A percentile compares a stretch with the other conserved stretches of the same genome.
Conservation (phyloP, 1,140 invertebrate genomes). For the Cotesia chilonis region DNA sequence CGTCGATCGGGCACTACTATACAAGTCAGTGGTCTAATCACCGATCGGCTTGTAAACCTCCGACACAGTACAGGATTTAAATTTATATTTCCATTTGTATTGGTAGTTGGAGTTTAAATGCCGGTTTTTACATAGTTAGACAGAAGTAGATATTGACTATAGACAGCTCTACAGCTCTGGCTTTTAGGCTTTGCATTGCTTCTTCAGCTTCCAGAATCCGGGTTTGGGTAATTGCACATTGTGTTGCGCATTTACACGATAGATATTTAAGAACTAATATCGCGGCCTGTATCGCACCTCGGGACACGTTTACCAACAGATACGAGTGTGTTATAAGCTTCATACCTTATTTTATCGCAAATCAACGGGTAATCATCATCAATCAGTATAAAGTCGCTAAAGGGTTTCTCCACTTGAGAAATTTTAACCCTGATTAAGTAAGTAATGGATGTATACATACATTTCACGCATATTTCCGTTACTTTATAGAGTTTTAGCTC, state of each 20-base stretch:
- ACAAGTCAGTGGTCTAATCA: slow-evolving; percentile 59
- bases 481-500: too few relatives aligned
- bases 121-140: neutral
- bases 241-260: slow-evolving; percentile 56
- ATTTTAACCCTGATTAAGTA: too few relatives aligned
- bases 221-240: slow-evolving; percentile 49
- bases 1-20: slow-evolving; percentile 52
- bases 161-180: too few relatives aligned
- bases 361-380: slow-evolving; percentile 64
- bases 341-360: slow-evolving; percentile 58
- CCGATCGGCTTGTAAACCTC: slow-evolving; percentile 45
- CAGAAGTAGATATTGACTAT: too few relatives aligned
- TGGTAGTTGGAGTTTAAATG: slow-evolving; percentile 30
- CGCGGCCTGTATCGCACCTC: slow-evolving; percentile 51
- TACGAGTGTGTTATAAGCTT: slow-evolving; percentile 7
- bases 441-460: too few relatives aligned
- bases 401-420: too few relatives aligned
- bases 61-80: too few relatives aligned
- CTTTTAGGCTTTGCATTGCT: too few relatives aligned
- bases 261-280: slow-evolving; percentile 50
- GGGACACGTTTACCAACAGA: slow-evolving; percentile 39
- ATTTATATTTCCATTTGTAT: neutral
- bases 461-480: too few relatives aligned
- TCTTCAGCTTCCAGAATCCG: slow-evolving; percentile 15
- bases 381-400: slow-evolving; percentile 54